Conservation (phyloP, 2,888 invertebrate genomes). For the Bursaphelenchus okinawaensis region DNA sequence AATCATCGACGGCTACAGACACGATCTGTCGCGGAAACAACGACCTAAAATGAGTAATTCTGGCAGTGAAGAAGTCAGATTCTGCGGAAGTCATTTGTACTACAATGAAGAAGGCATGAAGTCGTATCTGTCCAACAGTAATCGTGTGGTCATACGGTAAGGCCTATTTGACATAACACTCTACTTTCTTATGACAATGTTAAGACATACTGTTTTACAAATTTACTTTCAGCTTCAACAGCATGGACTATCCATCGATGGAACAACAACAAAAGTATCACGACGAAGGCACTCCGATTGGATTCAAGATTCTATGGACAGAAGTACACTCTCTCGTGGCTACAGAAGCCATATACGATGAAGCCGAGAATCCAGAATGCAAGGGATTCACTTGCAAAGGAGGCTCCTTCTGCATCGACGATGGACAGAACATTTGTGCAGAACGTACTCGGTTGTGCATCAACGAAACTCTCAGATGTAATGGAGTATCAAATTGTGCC, state of each 20-base stretch:
- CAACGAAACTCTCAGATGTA: slow-evolving; percentile 58
- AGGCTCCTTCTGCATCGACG: slow-evolving; percentile 58
- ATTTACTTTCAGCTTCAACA: slow-evolving; percentile 35
- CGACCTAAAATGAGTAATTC: slow-evolving; percentile 5
- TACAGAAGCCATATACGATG: slow-evolving; percentile 4
- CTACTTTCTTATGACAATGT: background rate
- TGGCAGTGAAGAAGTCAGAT: slow-evolving; percentile 32
- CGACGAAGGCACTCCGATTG: slow-evolving; percentile 46
- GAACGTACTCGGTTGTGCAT: slow-evolving; percentile 58
- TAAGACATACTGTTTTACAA: too few species aligned
- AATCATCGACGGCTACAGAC: slow-evolving; percentile 59
- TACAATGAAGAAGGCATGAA: slow-evolving; percentile 60
- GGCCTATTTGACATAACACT: background rate
- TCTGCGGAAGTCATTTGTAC: slow-evolving; percentile 60
- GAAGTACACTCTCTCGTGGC: slow-evolving; percentile 35
- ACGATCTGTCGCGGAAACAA: slow-evolving; percentile 23
- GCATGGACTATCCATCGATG: slow-evolving; percentile 39
- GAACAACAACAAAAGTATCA: slow-evolving; percentile 24
- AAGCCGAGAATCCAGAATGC: background rate
- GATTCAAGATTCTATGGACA: slow-evolving; percentile 58
- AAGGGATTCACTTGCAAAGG: slow-evolving; percentile 23
- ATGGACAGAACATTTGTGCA: slow-evolving; percentile 52
- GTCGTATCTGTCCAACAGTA: slow-evolving; percentile 56
- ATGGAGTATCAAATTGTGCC: slow-evolving; percentile 60
- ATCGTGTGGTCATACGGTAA: slow-evolving; percentile 32